Evolutionary conservation across 2,888 invertebrate genomes (phyloP), one percentile per base, ranked within the genome.

Genomic region (Meliscaeva auricollis): DNA sequence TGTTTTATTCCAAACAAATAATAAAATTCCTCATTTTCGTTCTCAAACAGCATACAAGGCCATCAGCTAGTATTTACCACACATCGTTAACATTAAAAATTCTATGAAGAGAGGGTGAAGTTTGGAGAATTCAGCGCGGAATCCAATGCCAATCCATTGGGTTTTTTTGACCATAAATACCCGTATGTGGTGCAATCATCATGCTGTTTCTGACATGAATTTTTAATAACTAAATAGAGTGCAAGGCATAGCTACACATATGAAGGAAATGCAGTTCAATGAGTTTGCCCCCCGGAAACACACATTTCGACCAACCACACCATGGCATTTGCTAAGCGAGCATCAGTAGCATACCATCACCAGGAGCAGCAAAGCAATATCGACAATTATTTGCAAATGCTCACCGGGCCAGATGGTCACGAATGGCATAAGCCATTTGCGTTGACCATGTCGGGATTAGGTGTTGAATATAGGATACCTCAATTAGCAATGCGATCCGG

Each of bases 141-240:
- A 46, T 35, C 35, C 52, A 56, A 78, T 72, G 70, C 62, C 62
- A 78, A 66, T 66, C 32, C 50, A 30, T 26, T 32, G 41, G 8
- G 26, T 38, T 60, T 46, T 62, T 60, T 62, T 44, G 35, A 30
- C 35, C 20, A 66, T 66, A 50, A 66, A 35, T 56, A 44, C 35
- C 56, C 38, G 17, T 64, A 54, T 70, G 44, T 15, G 26, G 22
- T 62, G 64, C 50, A 66, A 73, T 73, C 46, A 58, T 9, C 46
- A 66, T 13, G 35, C 44, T 68, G 52, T 69, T 69, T 69, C 62
- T 46, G 60, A 80, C 46, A 75, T 80, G 74, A 52, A 69, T 80
- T 80, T 80, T 75, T 69, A 80, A 80, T 80, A 74, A 54, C 46
- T 30, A 69, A 46, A 75, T 62, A 62, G 22, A 52, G 69, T 46